Percentiles rank a stretch among this genome's conserved stretches.
These are phyloP conservation scores for Drosophila austrosaltans DNA, from an alignment of 2,888 invertebrate species.

Conservation along the genomic window DNA sequence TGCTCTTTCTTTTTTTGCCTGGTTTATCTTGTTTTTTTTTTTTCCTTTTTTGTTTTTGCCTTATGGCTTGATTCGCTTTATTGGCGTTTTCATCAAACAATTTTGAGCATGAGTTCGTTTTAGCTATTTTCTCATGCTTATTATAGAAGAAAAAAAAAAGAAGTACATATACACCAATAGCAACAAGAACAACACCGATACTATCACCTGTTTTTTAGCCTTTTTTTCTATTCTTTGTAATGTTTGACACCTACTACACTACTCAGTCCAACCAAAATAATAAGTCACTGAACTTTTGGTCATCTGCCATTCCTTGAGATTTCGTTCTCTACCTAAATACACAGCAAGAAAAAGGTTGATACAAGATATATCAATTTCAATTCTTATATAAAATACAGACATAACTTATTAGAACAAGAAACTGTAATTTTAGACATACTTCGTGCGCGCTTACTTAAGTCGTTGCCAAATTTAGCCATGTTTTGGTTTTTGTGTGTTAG, in stretches of 20 bases:
- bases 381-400: not conserved
- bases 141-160: slow-evolving; percentile 10
- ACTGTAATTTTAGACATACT: too few species aligned
- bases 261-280: not conserved
- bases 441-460: too few species aligned
- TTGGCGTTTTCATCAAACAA: slow-evolving; percentile 77
- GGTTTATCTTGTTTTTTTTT: slow-evolving; percentile 7
- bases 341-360: not conserved
- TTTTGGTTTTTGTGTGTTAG: slow-evolving; percentile 8
- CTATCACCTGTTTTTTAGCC: slow-evolving; percentile 19
- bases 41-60: slow-evolving; percentile 6
- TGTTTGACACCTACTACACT: slow-evolving; percentile 58
- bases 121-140: slow-evolving; percentile 50
- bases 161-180: not conserved
- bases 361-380: not conserved
- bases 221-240: slow-evolving; percentile 3
- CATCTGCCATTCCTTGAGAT: slow-evolving; percentile 4
- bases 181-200: slow-evolving; percentile 21
- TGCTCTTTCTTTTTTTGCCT: slow-evolving; percentile 17
- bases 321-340: slow-evolving; percentile 8
- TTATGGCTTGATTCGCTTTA: slow-evolving; percentile 18
- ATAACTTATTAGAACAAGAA: too few species aligned
- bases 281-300: slow-evolving; percentile 49
- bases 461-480: not conserved
- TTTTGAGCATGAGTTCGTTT: slow-evolving; percentile 54